These are phyloP conservation scores for Trichopria drosophilae DNA, from an alignment of 2,888 invertebrate species.

Conservation along the genomic window DNA sequence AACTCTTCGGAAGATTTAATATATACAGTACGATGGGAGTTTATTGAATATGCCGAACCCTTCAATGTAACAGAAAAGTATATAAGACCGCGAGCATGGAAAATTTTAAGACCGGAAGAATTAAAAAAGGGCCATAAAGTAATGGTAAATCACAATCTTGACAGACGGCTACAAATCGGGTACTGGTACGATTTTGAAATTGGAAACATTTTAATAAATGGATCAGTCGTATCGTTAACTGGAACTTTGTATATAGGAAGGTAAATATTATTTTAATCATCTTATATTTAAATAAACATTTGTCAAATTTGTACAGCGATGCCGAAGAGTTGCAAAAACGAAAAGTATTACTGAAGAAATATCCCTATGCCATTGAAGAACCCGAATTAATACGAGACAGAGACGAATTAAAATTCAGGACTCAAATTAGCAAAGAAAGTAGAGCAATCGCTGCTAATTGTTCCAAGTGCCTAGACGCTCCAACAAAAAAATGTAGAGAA, in stretches of 20 bases:
- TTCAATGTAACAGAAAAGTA: conserved; percentile 58
- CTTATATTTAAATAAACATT: not conserved
- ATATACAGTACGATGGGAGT: conserved; percentile 46
- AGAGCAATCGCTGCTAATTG: conserved; percentile 66
- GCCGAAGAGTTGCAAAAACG: conserved; percentile 62
- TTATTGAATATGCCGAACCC: conserved; percentile 52
- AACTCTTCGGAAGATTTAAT: conserved; percentile 44
- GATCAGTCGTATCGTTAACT: conserved; percentile 58
- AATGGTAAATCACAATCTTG: conserved; percentile 76
- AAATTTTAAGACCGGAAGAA: conserved; percentile 61
- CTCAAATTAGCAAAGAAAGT: conserved; percentile 45
- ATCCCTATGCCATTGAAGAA: conserved; percentile 69
- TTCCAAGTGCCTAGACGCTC: conserved; percentile 69
- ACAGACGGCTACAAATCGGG: conserved; percentile 68
- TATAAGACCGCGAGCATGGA: conserved; percentile 71
- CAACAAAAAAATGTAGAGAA: conserved; percentile 66
- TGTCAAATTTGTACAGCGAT: conserved; percentile 5
- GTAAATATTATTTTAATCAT: conserved; percentile 32
- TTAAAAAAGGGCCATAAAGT: conserved; percentile 66
- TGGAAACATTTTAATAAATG: conserved; percentile 57
- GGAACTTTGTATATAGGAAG: conserved; percentile 66
- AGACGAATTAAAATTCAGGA: conserved; percentile 46
- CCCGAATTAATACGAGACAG: conserved; percentile 59
- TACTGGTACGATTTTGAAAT: conserved; percentile 71
- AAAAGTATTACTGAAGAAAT: conserved; percentile 57